These are phyloP conservation scores for Loxodonta africana DNA, from an alignment of 2,113 vertebrate genomes.

Conservation along the genomic window DNA sequence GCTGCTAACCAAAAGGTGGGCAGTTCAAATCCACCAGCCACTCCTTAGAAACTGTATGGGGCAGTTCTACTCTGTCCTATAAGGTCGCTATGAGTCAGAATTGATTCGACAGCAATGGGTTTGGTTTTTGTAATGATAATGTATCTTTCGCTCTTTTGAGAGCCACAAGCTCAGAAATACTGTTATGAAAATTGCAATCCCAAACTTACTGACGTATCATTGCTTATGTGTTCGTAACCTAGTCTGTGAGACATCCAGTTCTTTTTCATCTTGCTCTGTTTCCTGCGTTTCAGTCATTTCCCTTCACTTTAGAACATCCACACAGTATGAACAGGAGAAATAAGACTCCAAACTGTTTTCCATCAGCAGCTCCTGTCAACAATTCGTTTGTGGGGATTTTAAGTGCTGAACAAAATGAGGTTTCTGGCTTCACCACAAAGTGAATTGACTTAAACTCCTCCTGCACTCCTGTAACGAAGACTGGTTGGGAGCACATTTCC, in stretches of 20 bases:
- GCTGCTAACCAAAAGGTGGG: no score
- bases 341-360: background rate
- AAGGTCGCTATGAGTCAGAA: no score
- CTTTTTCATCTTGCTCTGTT: background rate
- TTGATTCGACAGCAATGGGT: no score
- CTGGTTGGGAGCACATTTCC: background rate
- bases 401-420: background rate
- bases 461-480: background rate
- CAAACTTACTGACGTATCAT: fast-evolving
- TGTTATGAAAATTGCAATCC: background rate
- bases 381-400: background rate
- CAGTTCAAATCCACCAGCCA: no score
- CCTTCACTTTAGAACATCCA: background rate
- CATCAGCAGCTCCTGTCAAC: background rate
- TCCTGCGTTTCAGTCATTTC: background rate
- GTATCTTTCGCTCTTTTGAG: background rate
- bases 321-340: background rate
- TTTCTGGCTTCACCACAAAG: background rate
- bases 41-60: no score
- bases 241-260: background rate
- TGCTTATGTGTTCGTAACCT: no score
- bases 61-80: no score
- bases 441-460: background rate
- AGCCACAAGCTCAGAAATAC: background rate
- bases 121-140: background rate